Conservation (phyloP, 1,140 invertebrate genomes). For the Rhizoglyphus robini region DNA sequence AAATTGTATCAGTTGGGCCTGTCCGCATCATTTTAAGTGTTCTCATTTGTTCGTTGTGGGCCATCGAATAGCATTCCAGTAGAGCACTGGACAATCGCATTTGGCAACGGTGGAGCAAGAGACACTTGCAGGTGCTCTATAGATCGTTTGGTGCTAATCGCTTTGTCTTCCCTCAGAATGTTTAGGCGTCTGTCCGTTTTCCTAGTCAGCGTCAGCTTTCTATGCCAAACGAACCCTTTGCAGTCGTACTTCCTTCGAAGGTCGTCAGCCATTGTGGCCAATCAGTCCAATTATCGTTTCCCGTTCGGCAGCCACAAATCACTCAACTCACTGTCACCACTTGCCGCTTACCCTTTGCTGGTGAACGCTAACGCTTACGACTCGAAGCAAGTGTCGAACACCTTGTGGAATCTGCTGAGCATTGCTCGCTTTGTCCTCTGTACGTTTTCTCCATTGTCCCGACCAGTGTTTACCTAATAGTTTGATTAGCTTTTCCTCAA, state of each 20-base stretch:
- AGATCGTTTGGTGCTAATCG: too few relatives aligned
- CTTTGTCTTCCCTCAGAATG: too few relatives aligned
- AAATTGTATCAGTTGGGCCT: too few relatives aligned
- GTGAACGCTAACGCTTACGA: neutral
- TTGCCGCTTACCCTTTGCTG: constrained; percentile 1
- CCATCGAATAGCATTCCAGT: too few relatives aligned
- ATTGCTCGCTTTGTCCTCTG: constrained; percentile 25
- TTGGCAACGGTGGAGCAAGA: too few relatives aligned
- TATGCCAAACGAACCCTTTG: constrained; percentile 7
- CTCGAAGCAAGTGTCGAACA: constrained; percentile 19
- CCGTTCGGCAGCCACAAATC: neutral
- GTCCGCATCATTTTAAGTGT: too few relatives aligned
- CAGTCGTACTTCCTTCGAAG: neutral
- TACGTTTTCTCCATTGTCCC: too few relatives aligned
- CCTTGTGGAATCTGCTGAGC: constrained; percentile 25
- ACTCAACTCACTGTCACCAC: constrained; percentile 3
- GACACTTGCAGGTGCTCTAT: too few relatives aligned
- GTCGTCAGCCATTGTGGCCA: neutral
- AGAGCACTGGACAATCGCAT: too few relatives aligned
- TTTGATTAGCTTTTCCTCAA: constrained; percentile 67
- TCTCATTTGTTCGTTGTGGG: too few relatives aligned
- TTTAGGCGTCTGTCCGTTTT: constrained; percentile 12
- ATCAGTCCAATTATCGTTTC: neutral
- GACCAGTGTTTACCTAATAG: too few relatives aligned
- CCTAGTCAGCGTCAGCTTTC: constrained; percentile 17